A percentile compares a stretch with the other conserved stretches of the same genome.
Evolutionary conservation across 1,140 invertebrate species (phyloP).

Genomic region (Ostrea denselamellosa): DNA sequence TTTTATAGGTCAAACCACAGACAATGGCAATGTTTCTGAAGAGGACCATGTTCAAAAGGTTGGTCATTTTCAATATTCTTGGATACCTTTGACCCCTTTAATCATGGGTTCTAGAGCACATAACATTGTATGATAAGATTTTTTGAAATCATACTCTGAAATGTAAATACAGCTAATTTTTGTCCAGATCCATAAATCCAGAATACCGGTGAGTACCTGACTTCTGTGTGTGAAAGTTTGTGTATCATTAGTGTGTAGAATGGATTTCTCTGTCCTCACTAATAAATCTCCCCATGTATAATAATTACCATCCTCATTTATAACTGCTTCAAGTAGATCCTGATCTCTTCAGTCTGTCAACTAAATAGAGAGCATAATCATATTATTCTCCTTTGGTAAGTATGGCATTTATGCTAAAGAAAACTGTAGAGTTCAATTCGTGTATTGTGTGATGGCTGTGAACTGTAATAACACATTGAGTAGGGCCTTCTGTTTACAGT

Average conservation of each 20-base stretch:
- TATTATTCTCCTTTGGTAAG: not conserved
- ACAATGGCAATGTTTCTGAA: constrained; percentile 30
- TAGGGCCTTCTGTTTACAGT: not conserved
- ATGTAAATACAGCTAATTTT: not conserved
- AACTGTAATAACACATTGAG: not conserved
- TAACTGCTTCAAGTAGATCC: not conserved
- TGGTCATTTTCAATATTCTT: not conserved
- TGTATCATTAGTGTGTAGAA: constrained; percentile 19
- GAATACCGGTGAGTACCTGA: not conserved
- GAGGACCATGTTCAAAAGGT: constrained; percentile 36
- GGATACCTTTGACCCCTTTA: not conserved
- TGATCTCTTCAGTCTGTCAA: not conserved
- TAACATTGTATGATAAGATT: too few relatives aligned
- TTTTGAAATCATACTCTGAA: not conserved
- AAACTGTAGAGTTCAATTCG: not conserved
- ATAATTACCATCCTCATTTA: not conserved
- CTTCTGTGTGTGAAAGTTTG: not conserved
- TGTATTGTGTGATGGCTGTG: not conserved
- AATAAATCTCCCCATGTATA: not conserved
- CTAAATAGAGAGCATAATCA: not conserved
- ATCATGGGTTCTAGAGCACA: too few relatives aligned
- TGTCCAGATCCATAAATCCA: constrained; percentile 25
- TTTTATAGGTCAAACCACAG: constrained; percentile 28
- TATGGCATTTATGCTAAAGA: not conserved
- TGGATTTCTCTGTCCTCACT: constrained; percentile 8